phyloP scores from a whole-genome alignment of 2,888 invertebrate species.

The Ophioninae sp. region DNA sequence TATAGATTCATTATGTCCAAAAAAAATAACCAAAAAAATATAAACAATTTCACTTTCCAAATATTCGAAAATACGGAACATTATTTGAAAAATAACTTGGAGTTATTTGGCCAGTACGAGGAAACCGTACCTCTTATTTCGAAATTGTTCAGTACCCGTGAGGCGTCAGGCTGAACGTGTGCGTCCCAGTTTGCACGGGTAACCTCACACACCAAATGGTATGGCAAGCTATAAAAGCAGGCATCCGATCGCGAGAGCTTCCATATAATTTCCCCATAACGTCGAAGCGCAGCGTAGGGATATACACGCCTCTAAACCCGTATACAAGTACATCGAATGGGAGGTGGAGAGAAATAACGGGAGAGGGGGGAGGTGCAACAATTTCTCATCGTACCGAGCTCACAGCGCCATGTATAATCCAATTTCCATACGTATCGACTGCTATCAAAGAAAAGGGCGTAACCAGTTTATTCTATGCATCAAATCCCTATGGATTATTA shows the following conservation, averaged over 20 bases:
- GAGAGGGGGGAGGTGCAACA: not conserved
- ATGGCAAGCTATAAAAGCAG: conserved; percentile 36
- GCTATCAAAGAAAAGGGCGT: conserved; percentile 18
- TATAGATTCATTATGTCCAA: no score
- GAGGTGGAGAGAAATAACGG: no score
- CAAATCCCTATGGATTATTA: not conserved
- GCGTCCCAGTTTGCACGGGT: not conserved
- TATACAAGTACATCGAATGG: not conserved
- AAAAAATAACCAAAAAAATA: no score
- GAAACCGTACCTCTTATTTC: no score
- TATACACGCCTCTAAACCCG: not conserved
- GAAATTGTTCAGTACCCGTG: no score
- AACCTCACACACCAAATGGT: conserved; percentile 12
- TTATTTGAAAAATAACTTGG: no score
- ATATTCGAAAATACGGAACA: no score
- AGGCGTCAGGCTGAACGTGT: no score
- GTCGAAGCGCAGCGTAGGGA: conserved; percentile 25
- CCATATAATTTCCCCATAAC: conserved; percentile 46
- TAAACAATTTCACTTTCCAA: no score
- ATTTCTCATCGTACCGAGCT: conserved; percentile 43
- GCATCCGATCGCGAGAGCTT: conserved; percentile 37
- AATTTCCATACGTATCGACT: conserved; percentile 43
- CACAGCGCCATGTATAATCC: conserved; percentile 51
- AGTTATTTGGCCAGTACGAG: no score
- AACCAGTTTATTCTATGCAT: not conserved